Evolutionary conservation across 2,888 invertebrate genomes (phyloP), one percentile per base, ranked within the genome.

Genomic region (Caprella mutica): DNA sequence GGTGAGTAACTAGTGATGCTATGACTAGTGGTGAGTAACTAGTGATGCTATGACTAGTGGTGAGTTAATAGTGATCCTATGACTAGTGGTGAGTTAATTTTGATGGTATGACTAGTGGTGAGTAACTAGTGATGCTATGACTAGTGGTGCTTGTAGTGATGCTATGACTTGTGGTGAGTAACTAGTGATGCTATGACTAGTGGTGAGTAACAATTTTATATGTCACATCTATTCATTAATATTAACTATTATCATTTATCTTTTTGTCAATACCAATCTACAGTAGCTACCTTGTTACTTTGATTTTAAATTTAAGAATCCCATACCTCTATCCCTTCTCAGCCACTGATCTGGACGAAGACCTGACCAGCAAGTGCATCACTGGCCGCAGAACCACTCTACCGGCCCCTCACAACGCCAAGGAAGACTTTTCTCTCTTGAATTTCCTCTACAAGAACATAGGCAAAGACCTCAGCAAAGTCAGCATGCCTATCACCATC

Each of bases 401-500:
- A 55, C 86, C 87, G 0, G 77, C 79, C 39, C 78, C 84, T 1
- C 77, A 85, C 21, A 84, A 86, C n/a, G 79, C 79, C 42, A 81
- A 81, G 1, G 85, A 85, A 59, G 85, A 85, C 26, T 79, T 87
- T 51, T 84, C 83, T 19, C 75, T 85, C n/a, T 86, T 86, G 82
- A 85, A 85, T 74, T 76, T 85, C 57, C 75, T 85, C 3, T 82
- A 82, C 70, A 82, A 83, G 73, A 87, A 87, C 72, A 88, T 88
- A 54, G 88, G 88, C 66, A 87, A 87, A 73, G 88, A 88, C 72
- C 75, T 88, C 58, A 85, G 85, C 19, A 86, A 86, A 73, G 82
- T 89, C 44, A 86, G 86, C 60, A 86, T 87, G 86, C 88, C 87
- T 0, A 86, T 88, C 42, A 85, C 85, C 2, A 77, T 88, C 65